Evolutionary conservation across 2,113 vertebrate species (phyloP).

Genomic region (Plectropomus leopardus): DNA sequence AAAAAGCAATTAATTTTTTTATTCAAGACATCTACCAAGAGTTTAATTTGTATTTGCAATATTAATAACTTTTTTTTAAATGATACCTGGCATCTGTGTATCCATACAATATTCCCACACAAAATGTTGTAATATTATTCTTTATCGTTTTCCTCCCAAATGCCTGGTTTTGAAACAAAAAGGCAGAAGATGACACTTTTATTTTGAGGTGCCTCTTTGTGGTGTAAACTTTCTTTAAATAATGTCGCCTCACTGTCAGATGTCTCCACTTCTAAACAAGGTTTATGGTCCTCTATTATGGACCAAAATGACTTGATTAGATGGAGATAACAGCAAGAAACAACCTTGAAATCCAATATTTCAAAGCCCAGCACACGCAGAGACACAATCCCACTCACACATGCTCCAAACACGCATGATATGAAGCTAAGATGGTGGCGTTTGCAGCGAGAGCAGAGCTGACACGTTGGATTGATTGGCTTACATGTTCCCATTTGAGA

Average conservation of each 20-base stretch:
- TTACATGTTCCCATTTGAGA: slow-evolving; percentile 69
- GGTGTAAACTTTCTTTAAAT: not conserved
- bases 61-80: too few relatives aligned
- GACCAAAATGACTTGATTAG: slow-evolving; percentile 40
- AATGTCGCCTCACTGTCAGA: not conserved
- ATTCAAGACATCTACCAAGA: too few relatives aligned
- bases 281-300: slow-evolving; percentile 34
- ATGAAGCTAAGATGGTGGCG: slow-evolving; percentile 52
- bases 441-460: slow-evolving; percentile 47
- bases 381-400: slow-evolving; percentile 26
- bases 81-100: too few relatives aligned
- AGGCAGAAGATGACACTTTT: too few relatives aligned
- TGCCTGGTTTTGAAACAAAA: too few relatives aligned
- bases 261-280: slow-evolving; percentile 30
- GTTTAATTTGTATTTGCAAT: too few relatives aligned
- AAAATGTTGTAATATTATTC: too few relatives aligned
- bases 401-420: slow-evolving; percentile 21
- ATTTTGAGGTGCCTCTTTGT: too few relatives aligned
- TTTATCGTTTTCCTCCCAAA: too few relatives aligned
- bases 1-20: too few relatives aligned
- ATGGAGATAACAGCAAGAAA: slow-evolving; percentile 42
- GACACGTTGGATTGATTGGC: slow-evolving; percentile 66
- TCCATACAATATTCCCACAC: too few relatives aligned
- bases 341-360: slow-evolving; percentile 47
- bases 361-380: slow-evolving; percentile 9